Base-by-base conservation (phyloP, 2,888 invertebrate species). In the Brachyopa scutellaris region DNA sequence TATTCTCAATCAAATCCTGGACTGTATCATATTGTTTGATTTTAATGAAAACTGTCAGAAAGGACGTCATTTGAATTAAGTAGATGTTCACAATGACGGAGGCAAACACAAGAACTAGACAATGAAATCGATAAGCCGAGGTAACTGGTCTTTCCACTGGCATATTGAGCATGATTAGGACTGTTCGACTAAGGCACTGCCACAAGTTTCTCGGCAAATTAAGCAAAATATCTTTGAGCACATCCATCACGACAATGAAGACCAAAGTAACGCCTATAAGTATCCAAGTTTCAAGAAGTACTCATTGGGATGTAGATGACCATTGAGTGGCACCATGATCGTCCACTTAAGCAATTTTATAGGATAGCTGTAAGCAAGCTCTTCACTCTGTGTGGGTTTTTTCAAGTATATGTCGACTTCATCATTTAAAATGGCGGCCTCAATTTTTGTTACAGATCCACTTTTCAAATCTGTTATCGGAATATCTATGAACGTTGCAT, bases 221-320 rank as follows among this genome's bases (percentile, higher is more conserved):
- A 1, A 23, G 2, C 2, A 42, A 2, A 1, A 17, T 0, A 5
- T 64, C 57, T 59, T 51, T 80, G 0, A 42, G 2, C 0, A 45
- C 8, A 11, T 72, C 70, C 59, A 82, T 82, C 0, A 42, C 0
- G n/a, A 40, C 19, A 17, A 82, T 70, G 29, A 67, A 82, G 2
- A 21, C n/a, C 1, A 82, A 19, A 0, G 36, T 61, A 2, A 76
- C 15, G 0, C 57, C 76, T 15, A 82, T 76, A 17, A 17, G 33
- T 11, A 42, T 9, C 80, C 80, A 80, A 2, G 66, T 17, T 57
- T 42, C n/a, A n/a, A n/a, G n/a, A n/a, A n/a, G n/a, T 80, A 80
- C 11, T 74, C 7, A n/a, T 67, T 57, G 0, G 74, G 62, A 11
- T 73, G 23, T 6, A 74, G 15, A 31, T 17, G 15, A 0, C 70